Conservation (phyloP, 2,888 invertebrate genomes). For the Herminia tarsipennalis region DNA sequence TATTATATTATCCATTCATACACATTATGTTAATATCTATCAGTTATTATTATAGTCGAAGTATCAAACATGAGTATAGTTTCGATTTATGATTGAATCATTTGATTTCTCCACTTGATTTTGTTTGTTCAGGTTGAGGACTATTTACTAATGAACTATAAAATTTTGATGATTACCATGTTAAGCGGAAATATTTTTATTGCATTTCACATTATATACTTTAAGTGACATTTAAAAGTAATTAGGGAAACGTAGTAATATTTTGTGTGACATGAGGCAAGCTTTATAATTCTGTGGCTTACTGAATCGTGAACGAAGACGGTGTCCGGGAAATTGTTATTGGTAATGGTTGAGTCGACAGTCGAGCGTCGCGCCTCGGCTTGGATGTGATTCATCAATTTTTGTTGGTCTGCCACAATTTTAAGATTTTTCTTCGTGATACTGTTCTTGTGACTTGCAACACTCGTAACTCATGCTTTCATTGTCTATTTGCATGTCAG, state of each 20-base stretch:
- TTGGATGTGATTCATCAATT: constrained; percentile 64
- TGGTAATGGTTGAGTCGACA: constrained; percentile 56
- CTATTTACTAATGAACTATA: constrained; percentile 30
- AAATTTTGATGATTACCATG: constrained; percentile 13
- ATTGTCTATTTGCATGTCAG: constrained; percentile 52
- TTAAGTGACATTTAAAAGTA: constrained; percentile 13
- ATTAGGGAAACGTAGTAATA: constrained; percentile 22
- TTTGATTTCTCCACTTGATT: constrained; percentile 20
- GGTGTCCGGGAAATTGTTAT: constrained; percentile 71
- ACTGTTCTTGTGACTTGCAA: constrained; percentile 34
- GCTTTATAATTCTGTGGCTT: constrained; percentile 51
- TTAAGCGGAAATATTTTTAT: constrained; percentile 3
- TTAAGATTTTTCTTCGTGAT: constrained; percentile 45
- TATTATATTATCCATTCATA: constrained; percentile 53
- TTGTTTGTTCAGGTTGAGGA: constrained; percentile 20
- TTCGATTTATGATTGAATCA: constrained; percentile 47
- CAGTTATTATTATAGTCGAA: constrained; percentile 34
- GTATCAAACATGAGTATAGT: constrained; percentile 35
- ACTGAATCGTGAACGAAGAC: constrained; percentile 69
- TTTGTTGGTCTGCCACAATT: constrained; percentile 59
- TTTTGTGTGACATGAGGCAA: constrained; percentile 30
- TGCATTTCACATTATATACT: constrained; percentile 4
- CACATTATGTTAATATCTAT: constrained; percentile 50
- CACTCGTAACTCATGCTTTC: constrained; percentile 44
- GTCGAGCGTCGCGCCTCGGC: constrained; percentile 33